Evolutionary conservation across 2,113 vertebrate species (phyloP).

Genomic region (Neomonachus schauinslandi): DNA sequence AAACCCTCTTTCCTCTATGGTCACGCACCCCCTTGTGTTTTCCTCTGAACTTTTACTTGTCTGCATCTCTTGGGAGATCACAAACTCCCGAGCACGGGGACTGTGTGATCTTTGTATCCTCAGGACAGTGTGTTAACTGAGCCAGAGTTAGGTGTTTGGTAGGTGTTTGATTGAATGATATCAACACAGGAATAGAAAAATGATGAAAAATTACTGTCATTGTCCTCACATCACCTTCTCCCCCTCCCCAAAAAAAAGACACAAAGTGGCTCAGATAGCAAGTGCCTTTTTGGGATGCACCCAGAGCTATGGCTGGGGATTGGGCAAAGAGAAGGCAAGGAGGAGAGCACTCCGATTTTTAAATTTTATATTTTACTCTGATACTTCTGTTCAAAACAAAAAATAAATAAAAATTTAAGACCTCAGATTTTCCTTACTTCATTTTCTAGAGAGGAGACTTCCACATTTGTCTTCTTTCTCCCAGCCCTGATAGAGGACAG

Average conservation of each 20-base stretch:
- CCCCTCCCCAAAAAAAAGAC: background rate
- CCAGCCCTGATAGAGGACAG: background rate
- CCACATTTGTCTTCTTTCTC: background rate
- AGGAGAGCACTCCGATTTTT: background rate
- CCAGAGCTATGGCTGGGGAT: background rate
- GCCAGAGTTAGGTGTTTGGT: background rate
- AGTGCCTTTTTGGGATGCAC: background rate
- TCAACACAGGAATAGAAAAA: background rate
- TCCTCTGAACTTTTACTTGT: background rate
- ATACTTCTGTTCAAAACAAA: background rate
- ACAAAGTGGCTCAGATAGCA: background rate
- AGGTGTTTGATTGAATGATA: background rate
- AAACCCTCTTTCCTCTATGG: background rate
- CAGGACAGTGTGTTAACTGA: background rate
- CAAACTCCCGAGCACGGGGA: background rate
- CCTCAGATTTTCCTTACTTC: background rate
- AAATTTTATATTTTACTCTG: background rate
- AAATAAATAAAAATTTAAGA: background rate
- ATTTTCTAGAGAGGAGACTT: background rate
- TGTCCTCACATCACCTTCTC: background rate
- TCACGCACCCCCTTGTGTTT: background rate
- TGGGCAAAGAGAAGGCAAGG: background rate
- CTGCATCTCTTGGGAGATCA: background rate
- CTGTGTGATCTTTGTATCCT: background rate
- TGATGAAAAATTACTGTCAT: background rate